Evolutionary conservation across 1,140 invertebrate genomes (phyloP), one percentile per base, ranked within the genome.

Genomic region (Belonocnema kinseyi): DNA sequence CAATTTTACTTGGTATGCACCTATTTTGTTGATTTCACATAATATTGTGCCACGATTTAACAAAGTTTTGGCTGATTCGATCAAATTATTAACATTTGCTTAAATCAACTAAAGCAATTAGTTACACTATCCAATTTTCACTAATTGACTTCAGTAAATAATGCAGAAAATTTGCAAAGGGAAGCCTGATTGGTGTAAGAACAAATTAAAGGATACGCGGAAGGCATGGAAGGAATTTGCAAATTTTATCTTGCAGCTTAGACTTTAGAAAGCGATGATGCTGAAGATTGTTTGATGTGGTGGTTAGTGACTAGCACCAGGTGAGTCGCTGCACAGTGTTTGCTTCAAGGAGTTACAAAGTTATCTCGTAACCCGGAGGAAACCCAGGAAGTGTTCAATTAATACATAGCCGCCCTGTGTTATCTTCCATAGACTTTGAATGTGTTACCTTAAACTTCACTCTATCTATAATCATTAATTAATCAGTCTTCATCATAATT

Each of bases 301-400:
- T 56, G 54, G 54, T 56, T 56, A 19, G 54, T 56, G 19, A 56
- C 54, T 56, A 11, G 19, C 40, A 46, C 8, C 8, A 46, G 40
- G 10, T 46, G 40, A 46, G 40, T 46, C 40, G 7, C 40, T 46
- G 21, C 21, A 56, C 21, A 21, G 21, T 19, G 19, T 33, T 50
- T 54, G 14, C 66, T 79, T 40, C 50, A 12, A 73, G 58, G 17
- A 53, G 73, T 70, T 78, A 46, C 16, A 61, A 66, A 72, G 76
- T 78, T 78, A n/a, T 74, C 53, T 54, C 74, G 19, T 50, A 61
- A 51, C 77, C 52, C 19, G 72, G n/a, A 61, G 46, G 82, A 86
- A 84, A 76, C 81, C 83, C 75, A 80, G 21, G 74, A 83, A 85
- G 80, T 85, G 80, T 73, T 83, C 83, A 87, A 87, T 86, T 87